Evolutionary conservation across 2,888 invertebrate species (phyloP), one percentile per base, ranked within the genome.

Genomic region (Acleris literana): DNA sequence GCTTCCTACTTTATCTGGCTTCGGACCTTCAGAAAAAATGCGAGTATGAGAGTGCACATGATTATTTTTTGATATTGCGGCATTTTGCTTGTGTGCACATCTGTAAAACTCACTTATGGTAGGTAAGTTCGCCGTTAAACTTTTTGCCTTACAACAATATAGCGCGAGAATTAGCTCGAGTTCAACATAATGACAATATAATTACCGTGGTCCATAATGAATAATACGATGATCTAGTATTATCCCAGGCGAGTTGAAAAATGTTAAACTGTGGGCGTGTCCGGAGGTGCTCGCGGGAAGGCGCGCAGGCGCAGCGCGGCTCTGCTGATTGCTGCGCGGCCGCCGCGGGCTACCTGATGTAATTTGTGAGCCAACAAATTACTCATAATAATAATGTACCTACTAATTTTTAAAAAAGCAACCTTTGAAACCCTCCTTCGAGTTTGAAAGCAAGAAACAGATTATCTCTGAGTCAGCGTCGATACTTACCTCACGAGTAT

Each of bases 191-290:
- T 80, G 84, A 83, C 84, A 79, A 79, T 77, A 83, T 86, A 87
- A 87, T 87, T 84, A 84, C 78, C 76, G 76, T 78, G 80, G 74
- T 82, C 80, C 82, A 86, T 85, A 85, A 89, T 87, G 88, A 87
- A 87, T 86, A 88, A 88, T 84, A 81, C 83, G 80, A 78, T 79
- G 86, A 83, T 85, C 86, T 88, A 88, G 83, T 76, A 81, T 86
- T 86, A 82, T 87, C 88, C 82, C 85, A 85, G 80, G 81, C 85
- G 79, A 83, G 87, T 86, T 81, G 80, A 89, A 90, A 90, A 88
- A 88, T 89, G 81, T 91, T 91, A 92, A 92, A 90, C 87, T 89
- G 88, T 88, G 87, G 92, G 92, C 90, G 92, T 83, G 74, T 78
- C 75, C 74, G 74, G 82, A 83, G 84, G 78, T 84, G 81, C 85